phyloP scores from a whole-genome alignment of 2,888 invertebrate genomes.

The Cataglyphis altisquamis region DNA sequence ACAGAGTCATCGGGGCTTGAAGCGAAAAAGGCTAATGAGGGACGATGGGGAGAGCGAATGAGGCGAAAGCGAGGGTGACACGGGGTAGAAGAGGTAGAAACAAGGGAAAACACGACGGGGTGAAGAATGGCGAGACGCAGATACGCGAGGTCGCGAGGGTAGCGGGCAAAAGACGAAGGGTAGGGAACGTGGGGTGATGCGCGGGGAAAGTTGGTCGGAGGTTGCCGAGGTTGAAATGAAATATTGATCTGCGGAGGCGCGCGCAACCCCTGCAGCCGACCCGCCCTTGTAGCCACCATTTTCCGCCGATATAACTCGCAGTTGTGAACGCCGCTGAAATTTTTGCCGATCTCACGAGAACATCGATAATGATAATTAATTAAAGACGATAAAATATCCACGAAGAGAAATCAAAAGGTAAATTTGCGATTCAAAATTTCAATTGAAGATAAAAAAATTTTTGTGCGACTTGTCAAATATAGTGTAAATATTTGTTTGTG shows the following conservation, averaged over 20 bases:
- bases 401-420: not conserved
- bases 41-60: conserved; percentile 3
- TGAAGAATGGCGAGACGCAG: conserved; percentile 58
- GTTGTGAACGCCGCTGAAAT: conserved; percentile 55
- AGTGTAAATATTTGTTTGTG: conserved; percentile 1
- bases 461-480: not conserved
- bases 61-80: not conserved
- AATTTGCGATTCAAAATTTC: not conserved
- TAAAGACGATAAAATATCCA: no score
- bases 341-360: conserved; percentile 12
- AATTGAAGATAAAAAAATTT: not conserved
- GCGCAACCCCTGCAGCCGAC: conserved; percentile 85
- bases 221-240: conserved; percentile 84
- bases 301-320: conserved; percentile 67
- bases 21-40: conserved; percentile 26
- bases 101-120: conserved; percentile 34
- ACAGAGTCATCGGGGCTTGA: conserved; percentile 6
- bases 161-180: conserved; percentile 63
- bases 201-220: conserved; percentile 62
- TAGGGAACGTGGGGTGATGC: conserved; percentile 43
- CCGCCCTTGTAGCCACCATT: conserved; percentile 80
- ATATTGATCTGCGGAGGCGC: conserved; percentile 85
- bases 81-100: not conserved
- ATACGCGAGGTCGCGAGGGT: conserved; percentile 61
- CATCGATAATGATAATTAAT: not conserved